A percentile compares a stretch with the other conserved stretches of the same genome.
These are phyloP conservation scores for Corynorhinus townsendii DNA, from an alignment of 2,113 vertebrate species.

Conservation along the genomic window DNA sequence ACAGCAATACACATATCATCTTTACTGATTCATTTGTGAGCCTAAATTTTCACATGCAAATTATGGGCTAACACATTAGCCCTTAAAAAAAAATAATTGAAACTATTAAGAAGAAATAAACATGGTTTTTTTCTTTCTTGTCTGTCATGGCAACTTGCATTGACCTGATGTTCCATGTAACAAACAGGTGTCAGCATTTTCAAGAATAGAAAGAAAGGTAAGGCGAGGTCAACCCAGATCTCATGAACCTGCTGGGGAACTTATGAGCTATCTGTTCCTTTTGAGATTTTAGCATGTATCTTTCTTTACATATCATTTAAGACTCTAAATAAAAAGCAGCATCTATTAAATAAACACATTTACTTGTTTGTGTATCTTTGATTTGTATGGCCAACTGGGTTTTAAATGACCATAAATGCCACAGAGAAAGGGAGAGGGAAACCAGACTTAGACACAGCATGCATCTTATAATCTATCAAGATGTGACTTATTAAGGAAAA, in stretches of 20 bases:
- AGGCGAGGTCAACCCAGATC: background rate
- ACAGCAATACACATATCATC: background rate
- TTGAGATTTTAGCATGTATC: background rate
- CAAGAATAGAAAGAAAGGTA: background rate
- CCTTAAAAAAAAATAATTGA: background rate
- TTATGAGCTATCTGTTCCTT: background rate
- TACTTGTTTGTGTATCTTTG: background rate
- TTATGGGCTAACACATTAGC: background rate
- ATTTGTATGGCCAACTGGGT: background rate
- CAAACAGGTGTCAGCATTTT: background rate
- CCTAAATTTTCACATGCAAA: background rate
- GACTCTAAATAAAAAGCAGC: background rate
- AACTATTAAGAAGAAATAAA: background rate
- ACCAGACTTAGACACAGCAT: background rate
- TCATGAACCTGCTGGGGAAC: background rate
- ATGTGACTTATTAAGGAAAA: background rate
- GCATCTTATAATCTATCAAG: background rate
- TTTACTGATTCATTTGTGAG: background rate
- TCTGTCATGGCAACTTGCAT: background rate
- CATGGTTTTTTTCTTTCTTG: background rate
- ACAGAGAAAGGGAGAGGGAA: background rate
- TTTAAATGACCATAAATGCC: background rate
- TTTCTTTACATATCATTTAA: slow-evolving; percentile 13
- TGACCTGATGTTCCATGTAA: background rate
- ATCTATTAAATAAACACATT: background rate